Percentiles rank a stretch among this genome's conserved stretches.
These are phyloP conservation scores for Calycopis cecrops DNA, from an alignment of 1,140 invertebrate species.

Conservation along the genomic window DNA sequence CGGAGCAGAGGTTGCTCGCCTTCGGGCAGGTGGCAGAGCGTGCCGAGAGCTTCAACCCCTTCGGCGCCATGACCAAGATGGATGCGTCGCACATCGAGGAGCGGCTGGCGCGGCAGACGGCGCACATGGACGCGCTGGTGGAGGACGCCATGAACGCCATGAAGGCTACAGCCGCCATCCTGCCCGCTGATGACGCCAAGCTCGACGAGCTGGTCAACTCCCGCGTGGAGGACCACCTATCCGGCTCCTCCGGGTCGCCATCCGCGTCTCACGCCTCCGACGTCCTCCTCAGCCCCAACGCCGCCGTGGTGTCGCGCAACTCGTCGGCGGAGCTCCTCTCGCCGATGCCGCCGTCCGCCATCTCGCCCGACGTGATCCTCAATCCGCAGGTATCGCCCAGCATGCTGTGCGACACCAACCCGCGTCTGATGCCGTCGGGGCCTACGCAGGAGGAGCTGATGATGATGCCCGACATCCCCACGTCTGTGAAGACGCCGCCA, in stretches of 20 bases:
- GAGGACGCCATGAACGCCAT: conserved; percentile 72
- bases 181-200: conserved; percentile 72
- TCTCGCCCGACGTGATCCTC: conserved; percentile 77
- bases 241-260: conserved; percentile 51
- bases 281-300: conserved; percentile 63
- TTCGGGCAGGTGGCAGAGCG: conserved; percentile 47
- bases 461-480: conserved; percentile 61
- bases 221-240: conserved; percentile 76
- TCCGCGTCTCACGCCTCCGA: conserved; percentile 74
- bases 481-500: conserved; percentile 75
- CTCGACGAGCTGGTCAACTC: conserved; percentile 81
- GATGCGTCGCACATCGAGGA: conserved; percentile 62
- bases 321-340: conserved; percentile 44
- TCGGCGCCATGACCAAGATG: conserved; percentile 56
- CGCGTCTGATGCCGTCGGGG: conserved; percentile 48
- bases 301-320: conserved; percentile 45
- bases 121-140: conserved; percentile 67
- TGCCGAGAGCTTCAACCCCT: conserved; percentile 48
- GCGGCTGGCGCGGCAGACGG: conserved; percentile 68
- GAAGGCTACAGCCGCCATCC: conserved; percentile 66
- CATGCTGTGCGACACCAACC: conserved; percentile 66
- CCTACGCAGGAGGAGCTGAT: conserved; percentile 53
- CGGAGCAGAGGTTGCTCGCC: conserved; percentile 43
- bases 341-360: conserved; percentile 53
- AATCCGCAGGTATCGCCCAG: conserved; percentile 78